Conservation (phyloP, 2,888 invertebrate genomes). For the Endomychus coccineus region DNA sequence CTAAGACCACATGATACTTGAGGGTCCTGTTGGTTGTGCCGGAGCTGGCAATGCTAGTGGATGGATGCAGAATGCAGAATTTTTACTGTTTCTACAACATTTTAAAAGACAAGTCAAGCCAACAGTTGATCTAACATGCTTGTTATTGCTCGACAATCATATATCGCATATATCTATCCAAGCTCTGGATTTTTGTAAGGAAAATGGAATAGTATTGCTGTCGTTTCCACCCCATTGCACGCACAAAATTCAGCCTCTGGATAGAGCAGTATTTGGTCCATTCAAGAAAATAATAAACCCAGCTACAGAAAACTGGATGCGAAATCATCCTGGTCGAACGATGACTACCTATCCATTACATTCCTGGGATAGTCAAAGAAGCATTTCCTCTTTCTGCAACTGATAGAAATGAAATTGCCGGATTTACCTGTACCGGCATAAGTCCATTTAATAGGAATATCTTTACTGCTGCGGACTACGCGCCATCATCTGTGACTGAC, state of each 20-base stretch:
- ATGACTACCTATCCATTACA: conserved; percentile 32
- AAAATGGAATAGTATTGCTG: conserved; percentile 20
- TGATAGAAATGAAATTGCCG: conserved; percentile 18
- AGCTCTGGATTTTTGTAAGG: conserved; percentile 20
- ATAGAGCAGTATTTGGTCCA: too few relatives aligned
- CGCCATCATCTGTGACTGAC: conserved; percentile 13
- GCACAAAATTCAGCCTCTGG: conserved; percentile 33
- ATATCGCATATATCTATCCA: conserved; percentile 9
- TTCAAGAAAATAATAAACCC: conserved; percentile 28
- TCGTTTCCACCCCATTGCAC: conserved; percentile 23
- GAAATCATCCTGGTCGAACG: conserved; percentile 21
- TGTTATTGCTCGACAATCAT: conserved; percentile 8
- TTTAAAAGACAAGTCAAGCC: conserved; percentile 4
- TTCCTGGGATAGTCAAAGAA: conserved; percentile 23
- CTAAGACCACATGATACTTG: conserved; percentile 19
- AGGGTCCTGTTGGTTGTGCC: conserved; percentile 7
- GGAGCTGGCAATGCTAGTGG: conserved; percentile 5
- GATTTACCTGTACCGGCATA: conserved; percentile 22
- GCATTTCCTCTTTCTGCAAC: too few relatives aligned
- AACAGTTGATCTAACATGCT: conserved; percentile 4
- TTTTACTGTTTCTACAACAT: conserved; percentile 6
- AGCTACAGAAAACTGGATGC: conserved; percentile 30
- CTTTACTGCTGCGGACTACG: conserved; percentile 14
- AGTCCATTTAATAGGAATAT: conserved; percentile 21
- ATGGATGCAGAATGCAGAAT: conserved; percentile 6